Evolutionary conservation across 2,113 vertebrate genomes (phyloP).

Genomic region (Steatornis caripensis): DNA sequence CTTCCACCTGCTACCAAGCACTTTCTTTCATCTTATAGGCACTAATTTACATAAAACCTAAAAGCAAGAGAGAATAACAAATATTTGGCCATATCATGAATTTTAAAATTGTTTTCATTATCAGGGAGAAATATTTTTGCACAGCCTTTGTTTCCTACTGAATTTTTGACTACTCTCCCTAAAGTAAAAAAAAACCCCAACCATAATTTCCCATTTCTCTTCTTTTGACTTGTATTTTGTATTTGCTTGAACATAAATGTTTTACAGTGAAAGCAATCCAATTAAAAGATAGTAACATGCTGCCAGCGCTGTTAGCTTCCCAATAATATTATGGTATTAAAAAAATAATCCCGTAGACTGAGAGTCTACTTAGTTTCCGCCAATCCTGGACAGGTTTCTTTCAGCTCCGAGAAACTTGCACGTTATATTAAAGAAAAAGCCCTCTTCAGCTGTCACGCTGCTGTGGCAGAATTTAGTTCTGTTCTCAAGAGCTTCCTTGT

Average conservation of each 20-base stretch:
- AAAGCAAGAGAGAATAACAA: slow-evolving; percentile 67
- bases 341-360: slow-evolving; percentile 71
- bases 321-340: slow-evolving; percentile 13
- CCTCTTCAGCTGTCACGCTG: slow-evolving; percentile 80
- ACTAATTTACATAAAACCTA: slow-evolving; percentile 66
- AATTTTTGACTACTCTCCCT: neutral
- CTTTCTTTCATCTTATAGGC: slow-evolving; percentile 56
- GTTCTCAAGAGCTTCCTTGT: slow-evolving; percentile 78
- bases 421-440: slow-evolving; percentile 58
- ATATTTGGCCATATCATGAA: slow-evolving; percentile 67
- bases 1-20: slow-evolving; percentile 59
- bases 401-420: slow-evolving; percentile 15
- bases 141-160: slow-evolving; percentile 42
- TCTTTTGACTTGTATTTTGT: slow-evolving; percentile 54
- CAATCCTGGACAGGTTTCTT: neutral
- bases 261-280: slow-evolving; percentile 42
- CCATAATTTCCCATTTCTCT: slow-evolving; percentile 45
- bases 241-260: slow-evolving; percentile 54
- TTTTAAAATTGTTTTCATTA: slow-evolving; percentile 64
- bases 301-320: slow-evolving; percentile 33
- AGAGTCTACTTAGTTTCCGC: slow-evolving; percentile 59
- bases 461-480: slow-evolving; percentile 79
- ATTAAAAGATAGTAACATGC: slow-evolving; percentile 44
- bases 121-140: slow-evolving; percentile 33
- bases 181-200: neutral